phyloP scores from a whole-genome alignment of 1,140 invertebrate genomes.

The Lucilia cuprina region DNA sequence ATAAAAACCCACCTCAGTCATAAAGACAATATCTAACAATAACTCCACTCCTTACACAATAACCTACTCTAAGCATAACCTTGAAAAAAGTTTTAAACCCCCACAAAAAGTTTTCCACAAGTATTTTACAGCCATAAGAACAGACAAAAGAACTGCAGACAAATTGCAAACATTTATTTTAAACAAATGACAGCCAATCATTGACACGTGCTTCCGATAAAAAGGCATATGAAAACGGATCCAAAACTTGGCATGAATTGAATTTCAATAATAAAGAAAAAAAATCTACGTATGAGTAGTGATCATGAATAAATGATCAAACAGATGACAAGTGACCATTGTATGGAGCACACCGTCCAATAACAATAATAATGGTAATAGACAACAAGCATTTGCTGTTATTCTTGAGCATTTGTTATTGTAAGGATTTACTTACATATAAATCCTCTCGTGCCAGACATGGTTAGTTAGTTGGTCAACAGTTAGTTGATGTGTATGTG shows the following conservation, averaged over 20 bases:
- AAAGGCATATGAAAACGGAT: conserved; percentile 25
- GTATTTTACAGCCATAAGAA: not conserved
- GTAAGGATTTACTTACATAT: not conserved
- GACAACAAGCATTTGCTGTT: not conserved
- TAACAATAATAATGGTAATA: not conserved
- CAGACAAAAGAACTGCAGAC: not conserved
- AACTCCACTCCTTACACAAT: conserved; percentile 6
- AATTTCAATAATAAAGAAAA: not conserved
- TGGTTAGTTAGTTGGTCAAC: not conserved
- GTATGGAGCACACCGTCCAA: not conserved
- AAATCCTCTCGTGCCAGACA: not conserved
- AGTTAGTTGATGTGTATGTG: no score
- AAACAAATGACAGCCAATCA: not conserved
- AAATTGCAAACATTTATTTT: conserved; percentile 4
- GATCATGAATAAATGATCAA: conserved; percentile 6
- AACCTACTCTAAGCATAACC: conserved; percentile 8
- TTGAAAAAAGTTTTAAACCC: not conserved
- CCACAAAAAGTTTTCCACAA: not conserved
- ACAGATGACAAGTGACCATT: not conserved
- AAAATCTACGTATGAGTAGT: not conserved
- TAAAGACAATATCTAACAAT: not conserved
- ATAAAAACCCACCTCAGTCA: no score
- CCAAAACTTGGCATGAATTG: not conserved
- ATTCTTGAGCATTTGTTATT: not conserved
- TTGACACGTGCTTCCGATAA: conserved; percentile 40